phyloP scores from a whole-genome alignment of 2,888 invertebrate species.

The Perizoma affinitatum region DNA sequence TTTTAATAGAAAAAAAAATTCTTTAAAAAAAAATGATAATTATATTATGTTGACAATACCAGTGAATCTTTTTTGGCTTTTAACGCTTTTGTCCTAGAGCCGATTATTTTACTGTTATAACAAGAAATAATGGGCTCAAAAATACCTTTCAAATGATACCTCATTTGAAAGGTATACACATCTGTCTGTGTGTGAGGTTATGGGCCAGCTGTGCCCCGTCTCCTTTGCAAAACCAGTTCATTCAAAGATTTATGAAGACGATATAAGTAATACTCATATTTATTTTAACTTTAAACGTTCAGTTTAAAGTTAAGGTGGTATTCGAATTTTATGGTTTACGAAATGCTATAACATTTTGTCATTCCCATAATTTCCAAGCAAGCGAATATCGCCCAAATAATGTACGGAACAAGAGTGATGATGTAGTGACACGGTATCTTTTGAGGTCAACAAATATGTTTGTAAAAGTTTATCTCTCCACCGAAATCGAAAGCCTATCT shows the following conservation, averaged over 20 bases:
- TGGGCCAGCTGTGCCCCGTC: too few species aligned
- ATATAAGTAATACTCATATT: constrained; percentile 31
- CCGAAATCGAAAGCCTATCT: constrained; percentile 38
- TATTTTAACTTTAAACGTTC: constrained; percentile 30
- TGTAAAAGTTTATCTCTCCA: constrained; percentile 28
- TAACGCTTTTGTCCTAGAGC: too few species aligned
- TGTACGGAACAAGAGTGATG: not conserved
- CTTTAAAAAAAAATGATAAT: too few species aligned
- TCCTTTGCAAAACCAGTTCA: constrained; percentile 17
- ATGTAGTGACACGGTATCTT: not conserved
- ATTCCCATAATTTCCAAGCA: not conserved
- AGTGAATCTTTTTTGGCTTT: too few species aligned
- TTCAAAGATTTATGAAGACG: constrained; percentile 24
- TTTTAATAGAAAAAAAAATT: too few species aligned
- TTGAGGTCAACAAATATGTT: constrained; percentile 22
- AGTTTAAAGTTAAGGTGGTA: constrained; percentile 27
- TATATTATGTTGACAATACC: too few species aligned
- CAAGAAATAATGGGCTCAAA: too few species aligned
- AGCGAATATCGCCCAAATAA: constrained; percentile 4
- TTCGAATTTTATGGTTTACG: constrained; percentile 30
- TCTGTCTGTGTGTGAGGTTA: too few species aligned
- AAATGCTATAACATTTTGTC: constrained; percentile 19
- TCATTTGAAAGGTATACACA: too few species aligned
- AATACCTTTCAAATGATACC: too few species aligned
- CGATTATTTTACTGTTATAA: too few species aligned